These are phyloP conservation scores for Drosophila paracracens DNA, from an alignment of 2,888 invertebrate genomes.

Conservation along the genomic window DNA sequence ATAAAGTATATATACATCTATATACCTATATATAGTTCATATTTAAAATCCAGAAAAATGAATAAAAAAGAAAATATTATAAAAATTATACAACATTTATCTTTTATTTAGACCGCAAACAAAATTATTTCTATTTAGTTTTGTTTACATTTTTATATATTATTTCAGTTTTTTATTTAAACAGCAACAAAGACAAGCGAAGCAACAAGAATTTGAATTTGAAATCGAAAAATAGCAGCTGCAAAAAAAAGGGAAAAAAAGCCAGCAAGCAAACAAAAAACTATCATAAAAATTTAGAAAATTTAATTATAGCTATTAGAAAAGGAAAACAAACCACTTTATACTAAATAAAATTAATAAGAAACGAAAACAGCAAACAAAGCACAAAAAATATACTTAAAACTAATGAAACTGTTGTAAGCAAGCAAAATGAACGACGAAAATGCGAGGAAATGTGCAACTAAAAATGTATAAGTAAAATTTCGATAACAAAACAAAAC, in stretches of 20 bases:
- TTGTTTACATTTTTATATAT: background rate
- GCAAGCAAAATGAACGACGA: conserved; percentile 22
- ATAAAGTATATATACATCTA: conserved; percentile 53
- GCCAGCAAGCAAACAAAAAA: conserved; percentile 61
- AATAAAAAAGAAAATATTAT: conserved; percentile 63
- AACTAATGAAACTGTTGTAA: conserved; percentile 46
- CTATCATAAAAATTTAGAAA: conserved; percentile 71
- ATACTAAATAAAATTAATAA: conserved; percentile 45
- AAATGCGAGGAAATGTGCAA: conserved; percentile 32
- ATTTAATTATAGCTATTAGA: conserved; percentile 70
- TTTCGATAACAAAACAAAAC: conserved; percentile 19
- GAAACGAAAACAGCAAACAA: conserved; percentile 28
- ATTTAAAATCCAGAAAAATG: conserved; percentile 59
- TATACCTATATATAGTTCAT: conserved; percentile 56
- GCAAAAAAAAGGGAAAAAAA: conserved; percentile 13
- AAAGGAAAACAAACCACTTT: conserved; percentile 41
- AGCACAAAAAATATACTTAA: conserved; percentile 32
- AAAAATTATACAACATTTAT: conserved; percentile 51
- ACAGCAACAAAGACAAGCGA: conserved; percentile 38
- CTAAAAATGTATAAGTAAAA: conserved; percentile 36
- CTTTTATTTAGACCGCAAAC: conserved; percentile 49
- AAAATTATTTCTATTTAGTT: background rate
- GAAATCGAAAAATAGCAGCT: conserved; percentile 21
- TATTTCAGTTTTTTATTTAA: conserved; percentile 12
- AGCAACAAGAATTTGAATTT: conserved; percentile 21